Conservation (phyloP, 2,113 vertebrate genomes). For the Phyllostomus discolor region DNA sequence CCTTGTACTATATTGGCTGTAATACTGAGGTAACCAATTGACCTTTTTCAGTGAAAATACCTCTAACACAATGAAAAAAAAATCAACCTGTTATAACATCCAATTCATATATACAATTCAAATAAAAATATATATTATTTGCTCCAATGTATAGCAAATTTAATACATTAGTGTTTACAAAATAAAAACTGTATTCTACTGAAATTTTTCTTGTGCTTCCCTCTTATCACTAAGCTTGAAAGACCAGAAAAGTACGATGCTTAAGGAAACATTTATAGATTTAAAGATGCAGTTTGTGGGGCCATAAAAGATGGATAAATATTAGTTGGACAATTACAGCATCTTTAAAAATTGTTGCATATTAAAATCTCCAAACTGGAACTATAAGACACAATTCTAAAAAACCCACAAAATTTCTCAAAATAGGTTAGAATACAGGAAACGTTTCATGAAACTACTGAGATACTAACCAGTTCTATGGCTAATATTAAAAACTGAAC, state of each 20-base stretch:
- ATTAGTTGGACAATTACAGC: conserved; percentile 39
- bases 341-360: conserved; percentile 68
- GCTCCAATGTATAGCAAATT: conserved; percentile 97
- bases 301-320: conserved; percentile 51
- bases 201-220: conserved; percentile 75
- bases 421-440: conserved; percentile 74
- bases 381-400: conserved; percentile 67
- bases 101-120: conserved; percentile 79
- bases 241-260: conserved; percentile 60
- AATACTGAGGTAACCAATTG: conserved; percentile 73
- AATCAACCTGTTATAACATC: conserved; percentile 74
- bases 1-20: conserved; percentile 62
- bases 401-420: conserved; percentile 67
- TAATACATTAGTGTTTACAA: conserved; percentile 98
- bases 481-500: conserved; percentile 76
- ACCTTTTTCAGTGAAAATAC: conserved; percentile 71
- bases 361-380: conserved; percentile 70
- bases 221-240: conserved; percentile 61
- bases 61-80: conserved; percentile 66
- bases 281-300: conserved; percentile 60
- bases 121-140: conserved; percentile 87
- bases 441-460: conserved; percentile 74
- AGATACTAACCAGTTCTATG: conserved; percentile 75
- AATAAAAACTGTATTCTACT: conserved; percentile 83
- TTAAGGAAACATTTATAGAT: conserved; percentile 63